Conservation (phyloP, 2,797 vertebrate genomes). For the Euthynnus affinis region DNA sequence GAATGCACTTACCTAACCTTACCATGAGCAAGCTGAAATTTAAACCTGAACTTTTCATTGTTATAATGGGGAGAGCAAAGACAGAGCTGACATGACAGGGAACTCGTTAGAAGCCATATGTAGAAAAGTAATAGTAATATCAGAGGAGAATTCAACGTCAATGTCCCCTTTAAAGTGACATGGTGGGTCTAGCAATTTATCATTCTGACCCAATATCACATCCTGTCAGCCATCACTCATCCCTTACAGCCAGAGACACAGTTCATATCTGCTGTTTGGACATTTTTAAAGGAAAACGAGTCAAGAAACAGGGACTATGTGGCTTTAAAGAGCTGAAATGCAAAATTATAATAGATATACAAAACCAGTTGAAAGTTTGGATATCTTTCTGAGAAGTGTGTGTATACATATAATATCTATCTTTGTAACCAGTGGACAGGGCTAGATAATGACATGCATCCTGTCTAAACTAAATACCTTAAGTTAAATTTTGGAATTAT, state of each 20-base stretch:
- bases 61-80: slow-evolving; percentile 28
- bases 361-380: no score
- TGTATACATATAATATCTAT: no score
- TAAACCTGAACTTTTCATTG: slow-evolving; percentile 41
- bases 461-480: no score
- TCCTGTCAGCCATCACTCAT: slow-evolving; percentile 48
- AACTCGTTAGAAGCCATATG: slow-evolving; percentile 7
- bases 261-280: background rate
- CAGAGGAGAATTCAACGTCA: slow-evolving; percentile 3
- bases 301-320: background rate
- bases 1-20: slow-evolving; percentile 22
- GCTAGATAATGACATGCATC: no score
- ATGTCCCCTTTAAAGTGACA: slow-evolving; percentile 37
- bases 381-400: no score
- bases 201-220: slow-evolving; percentile 43
- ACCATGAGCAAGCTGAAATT: slow-evolving; percentile 20
- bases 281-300: slow-evolving; percentile 14
- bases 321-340: no score
- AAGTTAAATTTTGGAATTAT: no score
- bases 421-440: no score
- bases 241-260: slow-evolving; percentile 3
- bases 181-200: slow-evolving; percentile 36
- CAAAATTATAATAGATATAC: no score
- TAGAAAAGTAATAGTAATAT: background rate
- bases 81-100: slow-evolving; percentile 9